These are phyloP conservation scores for Rhagonycha fulva DNA, from an alignment of 2,888 invertebrate species.

Conservation along the genomic window DNA sequence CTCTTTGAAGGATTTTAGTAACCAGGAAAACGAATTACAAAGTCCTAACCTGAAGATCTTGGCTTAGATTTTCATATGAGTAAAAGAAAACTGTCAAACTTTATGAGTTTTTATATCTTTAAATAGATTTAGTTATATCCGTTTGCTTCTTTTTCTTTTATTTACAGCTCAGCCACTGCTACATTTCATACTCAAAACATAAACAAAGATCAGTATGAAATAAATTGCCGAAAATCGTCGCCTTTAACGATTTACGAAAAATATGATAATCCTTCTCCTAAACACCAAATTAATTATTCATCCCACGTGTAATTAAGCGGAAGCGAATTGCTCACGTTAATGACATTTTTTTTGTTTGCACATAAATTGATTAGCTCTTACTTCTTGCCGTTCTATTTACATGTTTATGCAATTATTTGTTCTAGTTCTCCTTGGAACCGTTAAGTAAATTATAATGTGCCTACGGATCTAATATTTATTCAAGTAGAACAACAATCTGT, in stretches of 20 bases:
- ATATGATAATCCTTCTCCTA: too few species aligned
- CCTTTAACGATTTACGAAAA: too few species aligned
- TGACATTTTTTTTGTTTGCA: not conserved
- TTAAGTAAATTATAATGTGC: slow-evolving; percentile 1
- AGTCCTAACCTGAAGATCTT: slow-evolving; percentile 24
- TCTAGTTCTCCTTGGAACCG: slow-evolving; percentile 1
- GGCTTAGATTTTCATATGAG: slow-evolving; percentile 32
- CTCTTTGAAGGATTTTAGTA: slow-evolving; percentile 33
- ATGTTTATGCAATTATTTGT: slow-evolving; percentile 3
- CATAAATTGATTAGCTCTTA: not conserved
- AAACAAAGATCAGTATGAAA: not conserved
- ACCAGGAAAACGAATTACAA: slow-evolving; percentile 34
- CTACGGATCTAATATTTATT: not conserved
- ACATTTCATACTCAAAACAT: not conserved
- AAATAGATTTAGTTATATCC: slow-evolving; percentile 13
- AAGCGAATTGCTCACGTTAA: not conserved
- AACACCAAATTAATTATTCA: not conserved
- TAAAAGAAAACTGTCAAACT: slow-evolving; percentile 23
- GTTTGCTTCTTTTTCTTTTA: slow-evolving; percentile 5
- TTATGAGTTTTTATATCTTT: slow-evolving; percentile 23
- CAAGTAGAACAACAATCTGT: not conserved
- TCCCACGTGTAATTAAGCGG: not conserved
- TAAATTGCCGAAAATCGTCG: not conserved
- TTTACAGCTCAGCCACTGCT: not conserved
- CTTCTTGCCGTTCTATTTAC: not conserved